Evolutionary conservation across 2,888 invertebrate genomes (phyloP), one percentile per base, ranked within the genome.

Genomic region (Platycheirus rosarum): DNA sequence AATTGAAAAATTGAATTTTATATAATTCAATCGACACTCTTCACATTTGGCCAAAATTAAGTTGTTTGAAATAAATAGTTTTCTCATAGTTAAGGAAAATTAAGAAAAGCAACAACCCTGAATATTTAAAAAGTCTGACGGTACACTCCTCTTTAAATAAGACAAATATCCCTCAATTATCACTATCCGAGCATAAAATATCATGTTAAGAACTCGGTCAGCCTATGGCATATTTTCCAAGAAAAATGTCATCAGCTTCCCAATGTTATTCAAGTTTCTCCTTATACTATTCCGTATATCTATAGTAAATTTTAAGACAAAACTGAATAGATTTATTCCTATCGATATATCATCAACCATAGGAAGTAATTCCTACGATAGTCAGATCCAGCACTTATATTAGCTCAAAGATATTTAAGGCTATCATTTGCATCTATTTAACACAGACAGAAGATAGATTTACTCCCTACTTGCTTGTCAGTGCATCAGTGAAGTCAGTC

Each of bases 381-480:
- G 29, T 51, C 37, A 53, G 23, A 49, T 8, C 63, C 29, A 32
- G 9, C 3, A n/a, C 2, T 8, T 11, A 11, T 7, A 2, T 9
- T 37, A 35, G 82, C 82, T 71, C 63, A 51, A 55, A 82, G 77
- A 71, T 82, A 82, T 82, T 82, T 82, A 82, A 82, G 77, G 68
- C 77, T 82, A 82, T 82, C 82, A 77, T 82, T 82, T 82, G 77
- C 82, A 82, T 82, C 82, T 82, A 82, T 77, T 77, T 82, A 77
- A 71, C 82, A 82, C 77, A 82, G 71, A 77, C 63, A 49, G 55
- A 82, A 68, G 82, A 82, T 82, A 49, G 73, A 82, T 82, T 48
- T 77, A 60, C 77, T 73, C 55, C 73, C 68, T 82, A 68, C 63
- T 68, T 77, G 68, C 73, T 77, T 82, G 77, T 77, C 77, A 77